Evolutionary conservation across 2,888 invertebrate genomes (phyloP).

Genomic region (Chrysolina americana): DNA sequence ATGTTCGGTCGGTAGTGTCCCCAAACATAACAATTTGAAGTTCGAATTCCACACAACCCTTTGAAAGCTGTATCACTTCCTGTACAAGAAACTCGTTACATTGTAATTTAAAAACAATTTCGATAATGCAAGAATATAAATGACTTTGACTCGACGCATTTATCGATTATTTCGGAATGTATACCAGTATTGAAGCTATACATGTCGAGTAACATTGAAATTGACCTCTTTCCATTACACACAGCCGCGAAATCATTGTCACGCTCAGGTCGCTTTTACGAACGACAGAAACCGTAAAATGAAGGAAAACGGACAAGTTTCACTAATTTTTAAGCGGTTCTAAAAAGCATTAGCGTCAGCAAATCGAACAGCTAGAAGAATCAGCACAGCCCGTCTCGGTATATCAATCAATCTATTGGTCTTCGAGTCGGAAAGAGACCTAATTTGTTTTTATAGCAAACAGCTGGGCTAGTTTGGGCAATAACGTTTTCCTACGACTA

Average conservation of each 20-base stretch:
- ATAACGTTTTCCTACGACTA: no score
- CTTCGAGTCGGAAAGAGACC: background rate
- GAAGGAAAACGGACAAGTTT: conserved; percentile 22
- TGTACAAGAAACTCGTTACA: background rate
- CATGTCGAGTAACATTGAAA: conserved; percentile 8
- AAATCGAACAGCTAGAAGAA: background rate
- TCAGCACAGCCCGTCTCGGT: background rate
- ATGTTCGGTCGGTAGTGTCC: no score
- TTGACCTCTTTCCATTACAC: conserved; percentile 20
- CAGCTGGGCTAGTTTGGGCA: no score
- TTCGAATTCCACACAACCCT: background rate
- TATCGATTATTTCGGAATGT: conserved; percentile 9
- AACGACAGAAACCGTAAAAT: conserved; percentile 18
- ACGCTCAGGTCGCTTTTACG: conserved; percentile 26
- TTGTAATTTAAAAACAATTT: background rate
- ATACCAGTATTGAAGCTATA: background rate
- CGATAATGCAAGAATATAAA: background rate
- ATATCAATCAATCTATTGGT: background rate
- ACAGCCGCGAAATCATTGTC: conserved; percentile 27
- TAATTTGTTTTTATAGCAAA: background rate
- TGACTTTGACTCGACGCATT: background rate
- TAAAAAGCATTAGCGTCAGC: conserved; percentile 10
- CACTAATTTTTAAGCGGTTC: conserved; percentile 19
- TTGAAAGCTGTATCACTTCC: background rate
- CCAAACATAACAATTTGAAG: no score